A percentile compares a stretch with the other conserved stretches of the same genome.
phyloP scores from a whole-genome alignment of 1,140 invertebrate species.

The Nasonia vitripennis region DNA sequence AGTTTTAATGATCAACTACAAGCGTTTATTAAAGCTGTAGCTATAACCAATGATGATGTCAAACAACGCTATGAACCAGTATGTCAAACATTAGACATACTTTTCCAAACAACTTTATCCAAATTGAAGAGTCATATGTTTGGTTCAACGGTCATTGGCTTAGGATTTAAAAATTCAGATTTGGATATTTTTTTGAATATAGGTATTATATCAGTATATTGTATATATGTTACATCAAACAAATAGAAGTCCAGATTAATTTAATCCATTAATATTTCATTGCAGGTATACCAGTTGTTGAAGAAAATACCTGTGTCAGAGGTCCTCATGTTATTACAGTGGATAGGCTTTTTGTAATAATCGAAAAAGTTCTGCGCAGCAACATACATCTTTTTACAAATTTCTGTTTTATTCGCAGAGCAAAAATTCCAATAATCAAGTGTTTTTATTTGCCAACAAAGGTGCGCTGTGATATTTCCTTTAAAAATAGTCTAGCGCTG shows the following conservation, averaged over 20 bases:
- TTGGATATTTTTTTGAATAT: constrained; percentile 80
- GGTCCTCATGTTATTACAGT: constrained; percentile 10
- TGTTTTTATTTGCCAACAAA: constrained; percentile 76
- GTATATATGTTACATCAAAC: too few relatives aligned
- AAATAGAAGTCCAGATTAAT: not conserved
- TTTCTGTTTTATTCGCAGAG: constrained; percentile 78
- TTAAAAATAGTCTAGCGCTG: constrained; percentile 79
- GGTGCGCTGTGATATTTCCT: constrained; percentile 80
- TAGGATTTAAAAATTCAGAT: constrained; percentile 80
- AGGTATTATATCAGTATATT: constrained; percentile 52
- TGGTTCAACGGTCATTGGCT: constrained; percentile 80
- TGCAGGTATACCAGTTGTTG: constrained; percentile 14
- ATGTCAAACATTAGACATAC: constrained; percentile 59
- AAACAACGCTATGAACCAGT: constrained; percentile 60
- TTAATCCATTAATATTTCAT: constrained; percentile 4
- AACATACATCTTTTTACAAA: constrained; percentile 70
- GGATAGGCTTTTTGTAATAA: not conserved
- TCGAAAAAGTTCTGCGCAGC: not conserved
- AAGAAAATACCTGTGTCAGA: not conserved
- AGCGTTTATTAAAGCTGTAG: constrained; percentile 69
- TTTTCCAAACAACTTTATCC: constrained; percentile 65
- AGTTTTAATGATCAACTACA: constrained; percentile 73
- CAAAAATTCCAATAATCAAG: constrained; percentile 84
- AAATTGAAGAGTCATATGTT: constrained; percentile 75
- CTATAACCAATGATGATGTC: constrained; percentile 71